Evolutionary conservation across 2,797 vertebrate genomes (phyloP).

Genomic region (Mallotus villosus): DNA sequence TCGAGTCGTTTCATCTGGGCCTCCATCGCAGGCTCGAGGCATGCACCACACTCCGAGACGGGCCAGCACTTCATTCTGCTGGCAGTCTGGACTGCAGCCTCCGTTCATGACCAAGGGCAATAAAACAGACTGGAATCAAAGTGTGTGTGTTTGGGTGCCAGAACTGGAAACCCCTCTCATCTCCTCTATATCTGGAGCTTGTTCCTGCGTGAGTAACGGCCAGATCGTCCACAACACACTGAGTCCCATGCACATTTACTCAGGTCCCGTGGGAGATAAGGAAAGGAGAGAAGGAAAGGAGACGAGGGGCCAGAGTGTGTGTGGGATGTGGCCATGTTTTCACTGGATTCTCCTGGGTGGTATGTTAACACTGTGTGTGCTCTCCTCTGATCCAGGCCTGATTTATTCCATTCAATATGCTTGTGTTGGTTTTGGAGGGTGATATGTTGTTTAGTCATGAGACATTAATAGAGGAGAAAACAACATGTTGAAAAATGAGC

Average conservation of each 20-base stretch:
- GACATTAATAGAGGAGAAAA: constrained; percentile 75
- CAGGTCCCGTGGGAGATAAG: background rate
- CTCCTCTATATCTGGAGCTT: too few relatives aligned
- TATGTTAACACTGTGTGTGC: constrained; percentile 36
- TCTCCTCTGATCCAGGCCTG: constrained; percentile 46
- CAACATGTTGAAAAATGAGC: constrained; percentile 68
- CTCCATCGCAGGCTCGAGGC: background rate
- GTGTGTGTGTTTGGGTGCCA: too few relatives aligned
- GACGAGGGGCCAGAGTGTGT: constrained; percentile 9
- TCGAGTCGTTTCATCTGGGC: background rate
- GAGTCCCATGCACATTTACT: background rate
- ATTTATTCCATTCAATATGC: constrained; percentile 68
- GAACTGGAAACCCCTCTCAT: too few relatives aligned
- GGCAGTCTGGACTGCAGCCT: background rate
- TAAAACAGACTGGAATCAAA: too few relatives aligned
- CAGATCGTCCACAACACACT: background rate
- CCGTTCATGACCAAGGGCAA: too few relatives aligned
- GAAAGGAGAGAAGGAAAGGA: background rate
- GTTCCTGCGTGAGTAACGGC: background rate
- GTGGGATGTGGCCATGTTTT: constrained; percentile 33
- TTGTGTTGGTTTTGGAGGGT: constrained; percentile 67
- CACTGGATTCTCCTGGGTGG: constrained; percentile 52
- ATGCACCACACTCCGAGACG: background rate
- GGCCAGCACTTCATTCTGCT: background rate
- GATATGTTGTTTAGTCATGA: constrained; percentile 72